Conservation (phyloP, 1,140 invertebrate species). For the Drosophila teissieri region DNA sequence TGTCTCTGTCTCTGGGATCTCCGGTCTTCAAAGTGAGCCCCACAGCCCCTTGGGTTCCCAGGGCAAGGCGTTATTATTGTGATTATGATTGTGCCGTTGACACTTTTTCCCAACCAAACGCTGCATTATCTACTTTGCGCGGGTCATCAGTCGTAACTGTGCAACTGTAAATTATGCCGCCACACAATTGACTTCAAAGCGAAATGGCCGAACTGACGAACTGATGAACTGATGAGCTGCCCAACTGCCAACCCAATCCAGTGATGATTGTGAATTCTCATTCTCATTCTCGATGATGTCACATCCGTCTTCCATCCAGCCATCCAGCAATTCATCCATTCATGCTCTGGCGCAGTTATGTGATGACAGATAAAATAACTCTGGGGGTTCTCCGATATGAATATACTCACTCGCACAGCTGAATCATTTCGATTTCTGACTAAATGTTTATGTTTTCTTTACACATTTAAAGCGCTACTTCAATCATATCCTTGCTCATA, state of each 20-base stretch:
- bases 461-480: too few species aligned
- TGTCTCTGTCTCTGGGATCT: not conserved
- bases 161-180: constrained; percentile 52
- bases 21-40: not conserved
- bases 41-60: constrained; percentile 17
- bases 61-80: constrained; percentile 8
- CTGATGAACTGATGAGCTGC: not conserved
- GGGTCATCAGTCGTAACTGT: constrained; percentile 31
- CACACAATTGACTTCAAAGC: constrained; percentile 67
- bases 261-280: constrained; percentile 33
- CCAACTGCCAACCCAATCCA: not conserved
- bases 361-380: constrained; percentile 16
- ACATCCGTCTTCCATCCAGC: constrained; percentile 61
- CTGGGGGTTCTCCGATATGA: not conserved
- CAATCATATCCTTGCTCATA: too few species aligned
- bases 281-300: constrained; percentile 57
- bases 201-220: constrained; percentile 18
- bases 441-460: too few species aligned
- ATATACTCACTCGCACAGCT: too few species aligned
- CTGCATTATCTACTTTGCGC: constrained; percentile 31
- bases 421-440: not conserved
- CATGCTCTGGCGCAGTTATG: not conserved
- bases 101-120: constrained; percentile 18
- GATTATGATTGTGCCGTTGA: constrained; percentile 21
- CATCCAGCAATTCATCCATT: not conserved